Conservation (phyloP, 2,113 vertebrate genomes). For the Sclerurus mexicanus region DNA sequence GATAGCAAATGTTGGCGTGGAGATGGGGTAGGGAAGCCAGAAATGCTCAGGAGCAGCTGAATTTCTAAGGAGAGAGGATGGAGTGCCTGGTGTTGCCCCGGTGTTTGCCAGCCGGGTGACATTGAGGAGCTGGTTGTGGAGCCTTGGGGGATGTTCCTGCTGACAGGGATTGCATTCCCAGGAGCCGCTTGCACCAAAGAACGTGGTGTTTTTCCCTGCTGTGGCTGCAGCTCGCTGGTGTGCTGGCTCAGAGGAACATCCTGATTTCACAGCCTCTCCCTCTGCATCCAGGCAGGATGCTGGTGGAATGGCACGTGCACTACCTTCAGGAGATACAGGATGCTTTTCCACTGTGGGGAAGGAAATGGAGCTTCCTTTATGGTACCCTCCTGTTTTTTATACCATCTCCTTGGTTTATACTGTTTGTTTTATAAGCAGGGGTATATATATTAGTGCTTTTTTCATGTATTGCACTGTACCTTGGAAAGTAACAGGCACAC, state of each 20-base stretch:
- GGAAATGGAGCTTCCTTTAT: slow-evolving; percentile 19
- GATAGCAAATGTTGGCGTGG: background rate
- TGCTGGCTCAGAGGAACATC: background rate
- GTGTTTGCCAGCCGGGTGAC: background rate
- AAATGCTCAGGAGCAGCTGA: background rate
- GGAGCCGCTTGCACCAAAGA: slow-evolving; percentile 15
- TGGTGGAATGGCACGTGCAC: background rate
- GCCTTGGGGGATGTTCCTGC: background rate
- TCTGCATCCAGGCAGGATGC: background rate
- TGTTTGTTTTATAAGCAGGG: slow-evolving; percentile 45
- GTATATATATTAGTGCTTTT: slow-evolving; percentile 11
- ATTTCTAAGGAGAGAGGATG: background rate
- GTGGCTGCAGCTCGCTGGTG: background rate
- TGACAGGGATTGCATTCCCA: background rate
- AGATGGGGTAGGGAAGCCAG: background rate
- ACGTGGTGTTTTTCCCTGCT: background rate
- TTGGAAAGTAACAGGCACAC: background rate
- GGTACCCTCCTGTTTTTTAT: background rate
- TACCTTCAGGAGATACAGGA: background rate
- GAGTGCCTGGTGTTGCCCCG: background rate
- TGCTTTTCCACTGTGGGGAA: background rate
- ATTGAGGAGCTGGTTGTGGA: background rate
- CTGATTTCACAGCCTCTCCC: background rate
- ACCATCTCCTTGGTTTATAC: slow-evolving; percentile 38
- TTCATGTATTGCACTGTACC: background rate